Evolutionary conservation across 2,888 invertebrate genomes (phyloP), one percentile per base, ranked within the genome.

Genomic region (Unio delphinus): DNA sequence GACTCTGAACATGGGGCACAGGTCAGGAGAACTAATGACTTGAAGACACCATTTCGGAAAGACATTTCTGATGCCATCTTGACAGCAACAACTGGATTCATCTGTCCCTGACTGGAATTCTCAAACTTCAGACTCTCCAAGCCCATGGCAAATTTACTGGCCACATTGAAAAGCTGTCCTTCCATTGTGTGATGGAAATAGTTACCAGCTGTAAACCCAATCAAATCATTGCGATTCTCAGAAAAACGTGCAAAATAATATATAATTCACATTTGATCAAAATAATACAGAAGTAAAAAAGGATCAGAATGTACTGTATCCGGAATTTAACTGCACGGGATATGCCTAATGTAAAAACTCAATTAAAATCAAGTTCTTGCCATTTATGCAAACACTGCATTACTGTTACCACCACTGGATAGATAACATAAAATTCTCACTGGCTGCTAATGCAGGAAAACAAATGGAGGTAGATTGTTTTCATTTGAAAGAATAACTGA

Each of bases 31-130:
- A 97, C 92, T 76, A 97, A 93, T 4, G 94, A 94, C 87, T 95
- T 94, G 0, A 96, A 94, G 34, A 94, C 95, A 0, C 95, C 97
- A 2, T 95, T 93, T 55, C 96, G 92, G 92, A 95, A 96, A 71
- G 94, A 93, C 90, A 95, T 94, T 1, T 92, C 89, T 20, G 93
- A 84, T 0, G 94, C 92, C 58, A 93, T 92, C 18, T 91, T 84
- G 90, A 94, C 94, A 0, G 94, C 94, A 75, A 91, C 91, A 2
- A 92, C 74, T 64, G 81, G 77, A 66, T 88, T 85, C 11, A 74
- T 76, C 58, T 69, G 65, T 45, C 45, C 45, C 11, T 69, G 65
- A 6, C 71, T 79, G 15, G 74, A 68, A 15, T 79, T 73, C 17
- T 65, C 58, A 64, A 80, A 83, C 55, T 71, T 75, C 26, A 87